A percentile compares a stretch with the other conserved stretches of the same genome.
phyloP scores from a whole-genome alignment of 2,888 invertebrate genomes.

The Leucoptera coffeella region DNA sequence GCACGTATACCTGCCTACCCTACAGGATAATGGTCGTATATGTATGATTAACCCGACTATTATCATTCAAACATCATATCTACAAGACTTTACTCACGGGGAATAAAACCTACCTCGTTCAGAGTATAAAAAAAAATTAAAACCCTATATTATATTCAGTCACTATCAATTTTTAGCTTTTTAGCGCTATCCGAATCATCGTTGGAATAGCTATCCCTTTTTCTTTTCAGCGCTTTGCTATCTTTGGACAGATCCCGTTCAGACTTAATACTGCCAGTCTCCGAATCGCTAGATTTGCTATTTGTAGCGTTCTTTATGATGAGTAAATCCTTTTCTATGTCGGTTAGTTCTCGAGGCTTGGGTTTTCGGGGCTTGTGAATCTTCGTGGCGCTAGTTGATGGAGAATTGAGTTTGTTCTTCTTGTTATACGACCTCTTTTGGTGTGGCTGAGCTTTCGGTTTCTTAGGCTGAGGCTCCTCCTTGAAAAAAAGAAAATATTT shows the following conservation, averaged over 20 bases:
- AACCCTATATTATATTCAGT: too few species aligned
- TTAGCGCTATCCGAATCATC: too few species aligned
- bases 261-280: conserved; percentile 16
- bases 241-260: conserved; percentile 11
- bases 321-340: conserved; percentile 35
- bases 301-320: conserved; percentile 34
- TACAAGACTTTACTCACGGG: too few species aligned
- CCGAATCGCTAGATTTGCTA: conserved; percentile 20
- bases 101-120: too few species aligned
- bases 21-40: too few species aligned
- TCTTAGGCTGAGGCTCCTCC: conserved; percentile 31
- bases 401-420: conserved; percentile 24
- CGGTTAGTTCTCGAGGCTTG: conserved; percentile 28
- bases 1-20: too few species aligned
- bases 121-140: too few species aligned
- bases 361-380: conserved; percentile 14
- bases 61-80: too few species aligned
- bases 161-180: too few species aligned
- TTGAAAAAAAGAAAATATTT: too few species aligned
- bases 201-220: conserved; percentile 16
- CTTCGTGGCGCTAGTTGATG: conserved; percentile 15
- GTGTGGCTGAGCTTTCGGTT: conserved; percentile 13
- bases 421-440: conserved; percentile 27
- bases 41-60: too few species aligned
- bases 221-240: conserved; percentile 14